Conservation (phyloP, 2,797 vertebrate genomes). For the Leucoraja ocellata region DNA sequence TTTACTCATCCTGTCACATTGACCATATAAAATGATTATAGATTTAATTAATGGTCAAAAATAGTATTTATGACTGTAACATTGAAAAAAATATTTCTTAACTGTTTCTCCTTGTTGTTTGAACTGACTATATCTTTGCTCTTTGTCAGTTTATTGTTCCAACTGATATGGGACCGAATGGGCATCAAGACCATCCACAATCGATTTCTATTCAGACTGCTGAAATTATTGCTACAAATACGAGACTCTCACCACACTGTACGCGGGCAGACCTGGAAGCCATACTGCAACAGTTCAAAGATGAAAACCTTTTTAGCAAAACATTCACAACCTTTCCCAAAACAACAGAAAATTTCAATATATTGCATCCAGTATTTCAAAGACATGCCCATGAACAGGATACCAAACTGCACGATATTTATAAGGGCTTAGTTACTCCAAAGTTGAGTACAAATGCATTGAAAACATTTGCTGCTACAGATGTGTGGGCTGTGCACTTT, state of each 20-base stretch:
- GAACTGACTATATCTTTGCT: slow-evolving; percentile 39
- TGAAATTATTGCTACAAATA: slow-evolving; percentile 94
- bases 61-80: background rate
- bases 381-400: slow-evolving; percentile 89
- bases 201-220: slow-evolving; percentile 90
- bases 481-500: slow-evolving; percentile 89
- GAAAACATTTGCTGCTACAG: slow-evolving; percentile 76
- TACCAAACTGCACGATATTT: slow-evolving; percentile 83
- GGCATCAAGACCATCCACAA: slow-evolving; percentile 76
- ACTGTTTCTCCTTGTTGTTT: background rate
- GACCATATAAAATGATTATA: background rate
- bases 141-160: slow-evolving; percentile 80
- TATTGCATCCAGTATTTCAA: slow-evolving; percentile 80
- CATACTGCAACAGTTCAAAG: slow-evolving; percentile 83
- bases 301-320: slow-evolving; percentile 76
- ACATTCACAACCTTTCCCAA: slow-evolving; percentile 67
- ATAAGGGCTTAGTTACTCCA: slow-evolving; percentile 72
- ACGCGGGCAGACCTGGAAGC: slow-evolving; percentile 83
- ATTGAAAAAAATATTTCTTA: background rate
- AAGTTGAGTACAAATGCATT: slow-evolving; percentile 69
- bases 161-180: slow-evolving; percentile 68
- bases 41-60: background rate
- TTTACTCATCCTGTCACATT: background rate
- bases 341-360: slow-evolving; percentile 60
- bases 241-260: slow-evolving; percentile 78